Evolutionary conservation across 2,797 vertebrate genomes (phyloP).

Genomic region (Argyrosomus regius): DNA sequence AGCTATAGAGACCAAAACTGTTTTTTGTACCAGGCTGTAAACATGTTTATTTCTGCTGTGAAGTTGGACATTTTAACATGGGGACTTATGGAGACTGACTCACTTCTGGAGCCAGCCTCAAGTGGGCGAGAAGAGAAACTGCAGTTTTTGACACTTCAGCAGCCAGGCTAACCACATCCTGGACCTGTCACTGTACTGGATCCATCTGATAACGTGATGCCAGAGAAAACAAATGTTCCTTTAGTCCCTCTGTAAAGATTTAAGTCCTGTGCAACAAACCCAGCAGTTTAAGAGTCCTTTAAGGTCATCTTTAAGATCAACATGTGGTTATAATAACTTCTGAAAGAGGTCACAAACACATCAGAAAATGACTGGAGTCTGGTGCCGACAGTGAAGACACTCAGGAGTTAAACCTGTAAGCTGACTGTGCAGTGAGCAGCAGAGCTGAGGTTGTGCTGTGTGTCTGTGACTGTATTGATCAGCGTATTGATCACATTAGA

Average conservation of each 20-base stretch:
- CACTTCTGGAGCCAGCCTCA: too few relatives aligned
- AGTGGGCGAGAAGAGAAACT: too few relatives aligned
- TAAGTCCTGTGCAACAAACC: not conserved
- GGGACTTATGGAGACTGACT: too few relatives aligned
- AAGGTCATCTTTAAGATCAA: not conserved
- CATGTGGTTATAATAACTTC: not conserved
- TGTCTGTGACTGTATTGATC: slow-evolving; percentile 44
- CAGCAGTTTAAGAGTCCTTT: not conserved
- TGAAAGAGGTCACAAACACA: not conserved
- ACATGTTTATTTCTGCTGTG: too few relatives aligned
- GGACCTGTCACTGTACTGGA: not conserved
- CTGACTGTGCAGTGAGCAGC: slow-evolving; percentile 44
- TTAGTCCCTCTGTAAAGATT: not conserved
- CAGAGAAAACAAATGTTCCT: not conserved
- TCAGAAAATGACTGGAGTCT: not conserved
- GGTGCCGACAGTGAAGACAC: slow-evolving; percentile 2
- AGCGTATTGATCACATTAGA: slow-evolving; percentile 51
- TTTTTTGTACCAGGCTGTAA: too few relatives aligned
- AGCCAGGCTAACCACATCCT: not conserved
- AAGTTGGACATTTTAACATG: too few relatives aligned
- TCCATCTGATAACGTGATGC: not conserved
- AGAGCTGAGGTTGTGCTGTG: slow-evolving; percentile 8
- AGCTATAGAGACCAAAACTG: too few relatives aligned
- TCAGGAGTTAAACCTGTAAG: slow-evolving; percentile 38
- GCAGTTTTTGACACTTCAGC: too few relatives aligned